phyloP scores from a whole-genome alignment of 2,113 vertebrate genomes.

The Morone chrysops region DNA sequence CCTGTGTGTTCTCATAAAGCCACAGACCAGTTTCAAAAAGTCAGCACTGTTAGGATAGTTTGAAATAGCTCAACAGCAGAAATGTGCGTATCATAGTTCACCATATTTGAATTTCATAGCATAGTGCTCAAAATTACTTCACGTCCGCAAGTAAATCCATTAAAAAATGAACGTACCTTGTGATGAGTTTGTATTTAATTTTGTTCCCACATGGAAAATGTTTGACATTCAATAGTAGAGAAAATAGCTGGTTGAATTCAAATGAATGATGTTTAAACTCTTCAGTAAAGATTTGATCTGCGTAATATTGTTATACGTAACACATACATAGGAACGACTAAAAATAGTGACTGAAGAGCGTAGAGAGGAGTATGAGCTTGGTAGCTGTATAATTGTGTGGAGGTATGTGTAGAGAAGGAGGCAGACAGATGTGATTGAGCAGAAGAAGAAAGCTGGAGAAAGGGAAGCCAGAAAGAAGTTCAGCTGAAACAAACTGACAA shows the following conservation, averaged over 20 bases:
- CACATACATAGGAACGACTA: background rate
- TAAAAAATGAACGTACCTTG: background rate
- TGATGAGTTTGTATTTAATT: background rate
- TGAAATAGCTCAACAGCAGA: no score
- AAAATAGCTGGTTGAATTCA: background rate
- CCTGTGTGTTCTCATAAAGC: no score
- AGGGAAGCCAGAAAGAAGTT: background rate
- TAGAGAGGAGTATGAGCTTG: background rate
- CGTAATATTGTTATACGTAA: background rate
- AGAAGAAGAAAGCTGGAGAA: background rate
- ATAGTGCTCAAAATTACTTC: no score
- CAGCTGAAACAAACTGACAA: background rate
- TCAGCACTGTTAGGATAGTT: no score
- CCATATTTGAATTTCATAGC: no score
- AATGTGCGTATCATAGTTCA: no score
- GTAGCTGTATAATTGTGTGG: background rate
- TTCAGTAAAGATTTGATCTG: background rate
- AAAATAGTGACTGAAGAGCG: no score
- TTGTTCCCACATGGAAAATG: background rate
- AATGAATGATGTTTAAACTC: background rate
- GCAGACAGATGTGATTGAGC: conserved; percentile 9
- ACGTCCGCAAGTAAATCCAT: background rate
- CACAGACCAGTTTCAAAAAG: no score
- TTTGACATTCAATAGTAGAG: background rate
- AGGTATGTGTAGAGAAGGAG: background rate